Evolutionary conservation across 2,888 invertebrate species (phyloP).

Genomic region (Dynastes grantii): DNA sequence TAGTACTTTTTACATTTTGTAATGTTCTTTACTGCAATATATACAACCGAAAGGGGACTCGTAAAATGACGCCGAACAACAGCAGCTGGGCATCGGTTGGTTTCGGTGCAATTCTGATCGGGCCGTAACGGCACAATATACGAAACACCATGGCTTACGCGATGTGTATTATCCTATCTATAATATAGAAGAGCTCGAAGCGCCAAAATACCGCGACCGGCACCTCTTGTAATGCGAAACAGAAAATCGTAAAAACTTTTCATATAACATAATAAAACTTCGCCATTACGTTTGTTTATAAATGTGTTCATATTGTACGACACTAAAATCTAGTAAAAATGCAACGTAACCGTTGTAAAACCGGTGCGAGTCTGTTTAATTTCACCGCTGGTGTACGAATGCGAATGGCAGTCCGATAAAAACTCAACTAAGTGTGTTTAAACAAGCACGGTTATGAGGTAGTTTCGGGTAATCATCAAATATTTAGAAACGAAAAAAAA

Average conservation of each 20-base stretch:
- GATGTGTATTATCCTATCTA: no score
- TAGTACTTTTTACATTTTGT: constrained; percentile 69
- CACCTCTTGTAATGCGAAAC: constrained; percentile 63
- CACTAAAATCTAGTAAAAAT: constrained; percentile 51
- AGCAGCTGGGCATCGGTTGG: constrained; percentile 24
- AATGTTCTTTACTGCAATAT: constrained; percentile 67
- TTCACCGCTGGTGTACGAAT: not conserved
- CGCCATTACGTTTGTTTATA: constrained; percentile 61
- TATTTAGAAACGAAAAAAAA: constrained; percentile 36
- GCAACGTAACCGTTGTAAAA: constrained; percentile 41
- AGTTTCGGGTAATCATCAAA: constrained; percentile 46
- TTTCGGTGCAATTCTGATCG: constrained; percentile 48
- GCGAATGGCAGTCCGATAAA: constrained; percentile 40
- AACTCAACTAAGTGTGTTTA: constrained; percentile 49
- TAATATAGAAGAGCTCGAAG: not conserved
- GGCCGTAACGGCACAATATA: constrained; percentile 19
- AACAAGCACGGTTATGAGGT: constrained; percentile 51
- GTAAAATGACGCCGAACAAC: constrained; percentile 61
- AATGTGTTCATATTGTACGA: constrained; percentile 59
- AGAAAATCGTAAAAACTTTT: constrained; percentile 67
- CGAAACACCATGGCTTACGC: constrained; percentile 18
- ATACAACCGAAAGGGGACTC: constrained; percentile 67
- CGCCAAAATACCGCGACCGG: constrained; percentile 51
- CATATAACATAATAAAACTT: constrained; percentile 66
- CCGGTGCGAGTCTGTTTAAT: constrained; percentile 6